Percentiles rank a stretch among this genome's conserved stretches.
phyloP scores from a whole-genome alignment of 2,888 invertebrate genomes.

The Diploptera punctata region DNA sequence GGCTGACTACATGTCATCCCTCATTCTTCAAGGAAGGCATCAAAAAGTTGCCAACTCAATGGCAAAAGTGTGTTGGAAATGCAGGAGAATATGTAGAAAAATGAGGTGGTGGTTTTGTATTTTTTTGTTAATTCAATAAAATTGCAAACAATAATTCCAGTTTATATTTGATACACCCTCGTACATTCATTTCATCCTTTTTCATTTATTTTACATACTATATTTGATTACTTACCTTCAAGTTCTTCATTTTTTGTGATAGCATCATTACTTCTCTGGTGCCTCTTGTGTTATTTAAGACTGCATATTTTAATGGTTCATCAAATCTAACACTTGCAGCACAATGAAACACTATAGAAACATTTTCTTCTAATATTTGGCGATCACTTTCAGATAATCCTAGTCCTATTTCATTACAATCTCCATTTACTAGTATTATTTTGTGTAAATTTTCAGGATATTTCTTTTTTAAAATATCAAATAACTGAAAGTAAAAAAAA shows the following conservation, averaged over 20 bases:
- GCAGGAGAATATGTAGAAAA: too few relatives aligned
- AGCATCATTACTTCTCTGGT: neutral
- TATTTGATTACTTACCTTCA: conserved; percentile 14
- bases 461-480: neutral
- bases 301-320: neutral
- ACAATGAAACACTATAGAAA: neutral
- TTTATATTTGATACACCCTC: too few relatives aligned
- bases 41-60: too few relatives aligned
- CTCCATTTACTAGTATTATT: neutral
- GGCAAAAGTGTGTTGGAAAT: too few relatives aligned
- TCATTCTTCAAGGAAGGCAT: too few relatives aligned
- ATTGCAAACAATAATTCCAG: too few relatives aligned
- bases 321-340: conserved; percentile 21
- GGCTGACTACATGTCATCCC: too few relatives aligned
- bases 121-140: too few relatives aligned
- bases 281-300: neutral
- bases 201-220: too few relatives aligned
- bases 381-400: neutral
- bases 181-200: too few relatives aligned
- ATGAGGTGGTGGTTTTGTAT: too few relatives aligned
- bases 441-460: conserved; percentile 1
- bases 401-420: neutral
- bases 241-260: neutral
- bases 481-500: neutral
- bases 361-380: neutral